Evolutionary conservation across 1,140 invertebrate species (phyloP), one percentile per base, ranked within the genome.

Genomic region (Drosophila albomicans): DNA sequence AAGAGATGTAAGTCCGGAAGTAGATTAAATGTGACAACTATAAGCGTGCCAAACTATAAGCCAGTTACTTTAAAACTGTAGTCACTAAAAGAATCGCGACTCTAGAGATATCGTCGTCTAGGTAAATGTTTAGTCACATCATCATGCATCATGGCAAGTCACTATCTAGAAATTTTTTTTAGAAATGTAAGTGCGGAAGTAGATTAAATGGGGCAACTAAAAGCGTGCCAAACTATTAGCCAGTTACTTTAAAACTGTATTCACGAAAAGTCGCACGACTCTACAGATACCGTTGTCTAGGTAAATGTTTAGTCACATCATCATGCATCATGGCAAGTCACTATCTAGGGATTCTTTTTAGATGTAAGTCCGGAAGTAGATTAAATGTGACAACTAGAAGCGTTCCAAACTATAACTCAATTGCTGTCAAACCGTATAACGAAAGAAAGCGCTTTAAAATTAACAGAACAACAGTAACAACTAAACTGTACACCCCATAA

Each of bases 191-290:
- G n/a, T n/a, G n/a, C 41, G n/a, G 41, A 43, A 43, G 38, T 41
- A 10, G 38, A 8, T 10, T 41, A 41, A 41, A 3, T 43, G 41
- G 41, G 0, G 0, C n/a, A 13, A 43, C 5, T n/a, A 13, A 2
- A n/a, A 43, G 46, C 46, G 8, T 46, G 57, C n/a, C 7, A 45
- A 59, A 13, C 43, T 28, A 3, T 1, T 1, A 13, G 7, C 8
- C 30, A 38, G 10, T 16, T 16, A 0, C n/a, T 61, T n/a, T 46
- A 8, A 59, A 68, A 61, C 66, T 51, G 46, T 30, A 28, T 8
- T 1, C 16, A n/a, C 41, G 3, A 43, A n/a, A 7, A 43, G 41
- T 38, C 54, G 16, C 2, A 10, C 7, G 32, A 57, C 7, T 4
- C 3, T 49, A 10, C 0, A 38, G 48, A 49, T 20, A n/a, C 28